Conservation (phyloP, 2,888 invertebrate species). For the Bombyx huttoni region DNA sequence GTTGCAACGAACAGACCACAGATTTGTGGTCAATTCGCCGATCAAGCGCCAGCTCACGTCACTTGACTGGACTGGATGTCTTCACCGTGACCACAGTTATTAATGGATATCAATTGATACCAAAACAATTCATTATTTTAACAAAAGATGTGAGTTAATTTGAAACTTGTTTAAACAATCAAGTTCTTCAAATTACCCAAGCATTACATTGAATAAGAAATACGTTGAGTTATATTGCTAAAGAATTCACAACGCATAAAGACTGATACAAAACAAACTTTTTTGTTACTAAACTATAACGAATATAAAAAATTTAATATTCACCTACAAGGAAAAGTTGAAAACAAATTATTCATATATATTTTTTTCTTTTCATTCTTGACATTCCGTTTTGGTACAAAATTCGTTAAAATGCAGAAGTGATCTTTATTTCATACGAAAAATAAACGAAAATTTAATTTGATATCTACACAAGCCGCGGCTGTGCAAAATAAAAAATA, state of each 20-base stretch:
- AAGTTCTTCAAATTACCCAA: too few species aligned
- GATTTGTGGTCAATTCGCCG: conserved; percentile 59
- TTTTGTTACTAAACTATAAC: too few species aligned
- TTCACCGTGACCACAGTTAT: conserved; percentile 35
- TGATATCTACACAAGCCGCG: conserved; percentile 36
- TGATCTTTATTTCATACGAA: conserved; percentile 16
- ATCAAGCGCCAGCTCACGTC: conserved; percentile 27
- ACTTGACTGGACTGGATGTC: conserved; percentile 30
- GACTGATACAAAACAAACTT: neutral
- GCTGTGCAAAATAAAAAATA: conserved; percentile 36
- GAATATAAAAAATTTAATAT: too few species aligned
- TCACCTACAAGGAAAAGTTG: too few species aligned
- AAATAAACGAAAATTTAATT: conserved; percentile 34
- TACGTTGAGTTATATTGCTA: too few species aligned
- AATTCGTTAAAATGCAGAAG: conserved; percentile 7
- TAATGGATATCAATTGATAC: conserved; percentile 22
- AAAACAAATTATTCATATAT: too few species aligned
- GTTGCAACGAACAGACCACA: conserved; percentile 42
- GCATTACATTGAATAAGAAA: too few species aligned
- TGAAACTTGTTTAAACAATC: too few species aligned
- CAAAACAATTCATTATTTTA: too few species aligned
- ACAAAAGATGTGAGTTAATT: too few species aligned
- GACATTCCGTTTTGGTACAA: conserved; percentile 1
- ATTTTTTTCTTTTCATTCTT: too few species aligned
- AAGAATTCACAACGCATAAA: neutral